phyloP scores from a whole-genome alignment of 2,888 invertebrate genomes.

The Notodonta dromedarius region DNA sequence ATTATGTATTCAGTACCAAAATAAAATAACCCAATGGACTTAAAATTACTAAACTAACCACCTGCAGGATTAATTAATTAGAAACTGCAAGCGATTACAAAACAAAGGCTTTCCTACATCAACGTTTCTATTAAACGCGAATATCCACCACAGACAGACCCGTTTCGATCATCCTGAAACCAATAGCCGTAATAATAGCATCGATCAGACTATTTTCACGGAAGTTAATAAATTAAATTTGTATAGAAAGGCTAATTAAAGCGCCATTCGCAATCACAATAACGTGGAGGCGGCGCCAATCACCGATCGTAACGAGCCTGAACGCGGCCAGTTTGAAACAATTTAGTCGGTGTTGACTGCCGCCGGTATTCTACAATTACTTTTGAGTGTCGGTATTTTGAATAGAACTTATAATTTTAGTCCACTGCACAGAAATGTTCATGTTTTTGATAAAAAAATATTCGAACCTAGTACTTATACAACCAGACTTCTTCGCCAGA shows the following conservation, averaged over 20 bases:
- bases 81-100: background rate
- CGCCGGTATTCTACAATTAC: background rate
- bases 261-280: background rate
- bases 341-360: background rate
- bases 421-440: no score
- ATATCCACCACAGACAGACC: background rate
- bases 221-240: constrained; percentile 3
- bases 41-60: no score
- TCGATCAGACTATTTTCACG: background rate
- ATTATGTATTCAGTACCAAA: no score
- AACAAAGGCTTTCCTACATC: background rate
- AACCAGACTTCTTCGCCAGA: no score
- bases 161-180: background rate
- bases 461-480: no score
- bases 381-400: background rate
- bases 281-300: background rate
- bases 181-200: background rate
- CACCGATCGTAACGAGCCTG: background rate
- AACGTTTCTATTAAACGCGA: background rate
- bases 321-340: background rate
- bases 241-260: background rate
- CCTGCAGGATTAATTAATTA: background rate
- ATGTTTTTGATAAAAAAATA: no score
- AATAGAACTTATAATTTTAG: no score
- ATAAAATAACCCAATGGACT: no score